phyloP scores from a whole-genome alignment of 2,113 vertebrate species.

The Odocoileus hemionus region DNA sequence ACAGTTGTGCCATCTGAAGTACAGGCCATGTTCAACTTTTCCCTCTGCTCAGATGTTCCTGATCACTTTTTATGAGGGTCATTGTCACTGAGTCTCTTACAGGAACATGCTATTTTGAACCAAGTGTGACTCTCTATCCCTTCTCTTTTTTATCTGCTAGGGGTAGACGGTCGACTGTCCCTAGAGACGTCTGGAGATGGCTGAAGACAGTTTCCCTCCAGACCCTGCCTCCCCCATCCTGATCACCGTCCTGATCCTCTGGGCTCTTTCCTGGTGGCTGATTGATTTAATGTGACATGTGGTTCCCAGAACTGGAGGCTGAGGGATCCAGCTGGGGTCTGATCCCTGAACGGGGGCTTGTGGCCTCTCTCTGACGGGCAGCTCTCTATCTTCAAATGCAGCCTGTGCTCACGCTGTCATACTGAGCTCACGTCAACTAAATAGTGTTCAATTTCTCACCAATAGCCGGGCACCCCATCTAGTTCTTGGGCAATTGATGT shows the following conservation, averaged over 20 bases:
- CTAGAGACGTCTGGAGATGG: background rate
- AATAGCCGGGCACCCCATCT: background rate
- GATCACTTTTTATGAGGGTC: background rate
- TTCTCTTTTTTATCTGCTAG: background rate
- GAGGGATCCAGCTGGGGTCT: background rate
- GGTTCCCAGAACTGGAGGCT: background rate
- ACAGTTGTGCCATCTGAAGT: background rate
- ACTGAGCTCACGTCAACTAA: background rate
- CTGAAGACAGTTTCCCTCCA: background rate
- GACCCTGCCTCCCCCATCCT: no score
- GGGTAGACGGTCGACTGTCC: background rate
- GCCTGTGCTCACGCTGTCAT: accelerated
- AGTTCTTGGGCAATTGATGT: background rate
- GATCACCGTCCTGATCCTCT: background rate
- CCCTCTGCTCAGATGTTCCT: background rate
- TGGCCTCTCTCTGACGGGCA: background rate
- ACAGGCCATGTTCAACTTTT: background rate
- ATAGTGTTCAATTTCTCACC: background rate
- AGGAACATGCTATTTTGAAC: background rate
- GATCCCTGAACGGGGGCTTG: no score
- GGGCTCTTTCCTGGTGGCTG: background rate
- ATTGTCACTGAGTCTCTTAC: background rate
- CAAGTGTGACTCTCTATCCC: background rate
- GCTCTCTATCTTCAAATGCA: background rate
- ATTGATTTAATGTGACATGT: accelerated